These are phyloP conservation scores for Microctenopoma steveboyesi DNA, from an alignment of 2,797 vertebrate genomes.

Conservation along the genomic window DNA sequence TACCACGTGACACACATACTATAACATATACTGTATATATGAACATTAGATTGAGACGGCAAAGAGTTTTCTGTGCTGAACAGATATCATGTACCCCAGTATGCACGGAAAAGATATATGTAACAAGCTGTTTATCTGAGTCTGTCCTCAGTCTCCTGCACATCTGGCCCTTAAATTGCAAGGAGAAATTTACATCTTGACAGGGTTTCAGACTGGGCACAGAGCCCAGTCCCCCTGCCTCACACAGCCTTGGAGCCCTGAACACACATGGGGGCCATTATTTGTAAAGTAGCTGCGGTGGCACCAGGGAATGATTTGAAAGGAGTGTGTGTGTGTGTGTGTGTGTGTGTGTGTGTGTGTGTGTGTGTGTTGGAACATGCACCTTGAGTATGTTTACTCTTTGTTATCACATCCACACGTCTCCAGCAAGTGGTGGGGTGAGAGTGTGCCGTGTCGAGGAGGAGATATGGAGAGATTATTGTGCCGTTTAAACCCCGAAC, in stretches of 20 bases:
- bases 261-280: slow-evolving; percentile 86
- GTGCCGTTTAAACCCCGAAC: slow-evolving; percentile 65
- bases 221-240: slow-evolving; percentile 79
- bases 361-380: slow-evolving; percentile 61
- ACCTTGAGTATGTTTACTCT: slow-evolving; percentile 73
- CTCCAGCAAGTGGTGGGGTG: slow-evolving; percentile 67
- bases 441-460: slow-evolving; percentile 59
- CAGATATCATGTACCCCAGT: slow-evolving; percentile 42
- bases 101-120: slow-evolving; percentile 70
- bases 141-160: slow-evolving; percentile 77
- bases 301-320: slow-evolving; percentile 81
- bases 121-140: slow-evolving; percentile 79
- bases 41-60: slow-evolving; percentile 23
- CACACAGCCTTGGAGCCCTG: slow-evolving; percentile 78
- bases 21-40: slow-evolving; percentile 10
- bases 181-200: slow-evolving; percentile 84
- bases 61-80: slow-evolving; percentile 22
- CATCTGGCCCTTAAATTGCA: slow-evolving; percentile 85
- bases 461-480: slow-evolving; percentile 73
- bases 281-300: slow-evolving; percentile 85
- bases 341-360: slow-evolving; percentile 39
- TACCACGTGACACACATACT: background rate
- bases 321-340: slow-evolving; percentile 55
- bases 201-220: slow-evolving; percentile 82
- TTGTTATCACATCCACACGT: slow-evolving; percentile 75